Base-by-base conservation (phyloP, 2,797 vertebrate species). In the Otus scops region DNA sequence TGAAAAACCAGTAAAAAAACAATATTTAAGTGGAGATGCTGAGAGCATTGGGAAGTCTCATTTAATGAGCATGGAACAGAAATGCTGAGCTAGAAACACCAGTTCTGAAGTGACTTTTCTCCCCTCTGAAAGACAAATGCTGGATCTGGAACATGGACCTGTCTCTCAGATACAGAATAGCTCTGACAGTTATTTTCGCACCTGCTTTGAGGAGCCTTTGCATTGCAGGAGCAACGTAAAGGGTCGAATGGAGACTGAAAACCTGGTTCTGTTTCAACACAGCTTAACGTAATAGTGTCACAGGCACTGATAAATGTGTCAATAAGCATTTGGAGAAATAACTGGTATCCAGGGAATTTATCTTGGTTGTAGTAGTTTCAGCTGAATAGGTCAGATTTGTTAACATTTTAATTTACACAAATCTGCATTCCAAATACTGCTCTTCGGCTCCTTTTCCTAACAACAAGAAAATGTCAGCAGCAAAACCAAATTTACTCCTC, bases 351-450 rank as follows among this genome's bases (percentile, higher is more conserved):
- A 71, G 96, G 94, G 96, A 95, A 96, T 97, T 92, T 93, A 96
- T 97, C 92, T 91, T 92, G 57, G 95, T 96, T 93, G 91, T 80
- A 91, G 80, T 30, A 89, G 90, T 88, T 97, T 96, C 81, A 92
- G 85, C 77, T 87, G 94, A 95, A 96, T 94, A 96, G 93, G 95
- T 96, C 96, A 97, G 85, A 95, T 96, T 94, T 97, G 92, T 95
- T 97, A 96, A 96, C 95, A 95, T 96, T 94, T 96, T 95, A 92
- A 96, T 96, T 95, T 93, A 93, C 83, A 92, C 89, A 95, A 93
- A 97, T 96, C 94, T 96, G 92, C 94, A 96, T 95, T 92, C 94
- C 88, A 96, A 96, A 95, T 95, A 70, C 63, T 50, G 67, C 43
- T 90, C 48, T 85, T 89, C 38, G 1, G 36, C 47, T 95, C 63